Conservation (phyloP, 2,888 invertebrate species). For the Athripsodes cinereus region DNA sequence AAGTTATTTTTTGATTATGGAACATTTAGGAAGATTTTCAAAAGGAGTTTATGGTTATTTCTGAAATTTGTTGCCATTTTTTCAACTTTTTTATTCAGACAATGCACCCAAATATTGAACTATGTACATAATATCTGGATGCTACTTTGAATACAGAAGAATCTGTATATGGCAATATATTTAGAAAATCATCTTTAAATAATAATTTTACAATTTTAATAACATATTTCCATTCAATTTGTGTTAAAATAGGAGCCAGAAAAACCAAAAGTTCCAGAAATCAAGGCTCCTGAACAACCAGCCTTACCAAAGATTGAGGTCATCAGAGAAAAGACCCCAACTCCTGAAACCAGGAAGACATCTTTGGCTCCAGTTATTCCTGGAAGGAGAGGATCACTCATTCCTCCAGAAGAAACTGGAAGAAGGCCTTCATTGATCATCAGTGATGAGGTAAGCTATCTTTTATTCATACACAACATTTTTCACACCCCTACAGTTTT, state of each 20-base stretch:
- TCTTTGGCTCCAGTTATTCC: conserved; percentile 61
- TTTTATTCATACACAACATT: too few relatives aligned
- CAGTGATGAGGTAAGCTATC: conserved; percentile 79
- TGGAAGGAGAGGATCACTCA: conserved; percentile 70
- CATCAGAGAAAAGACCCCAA: conserved; percentile 70
- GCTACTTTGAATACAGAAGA: too few relatives aligned
- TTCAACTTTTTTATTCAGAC: too few relatives aligned
- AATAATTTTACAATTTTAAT: not conserved
- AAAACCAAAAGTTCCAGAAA: conserved; percentile 58
- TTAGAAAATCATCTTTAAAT: not conserved
- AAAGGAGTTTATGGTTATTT: too few relatives aligned
- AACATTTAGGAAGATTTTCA: too few relatives aligned
- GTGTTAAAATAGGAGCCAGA: conserved; percentile 28
- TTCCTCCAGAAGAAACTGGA: conserved; percentile 82
- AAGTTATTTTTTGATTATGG: too few relatives aligned
- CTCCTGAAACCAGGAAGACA: conserved; percentile 62
- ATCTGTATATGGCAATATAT: not conserved
- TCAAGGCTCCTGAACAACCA: conserved; percentile 54
- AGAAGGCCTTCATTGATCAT: conserved; percentile 86
- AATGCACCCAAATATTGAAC: too few relatives aligned
- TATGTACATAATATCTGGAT: too few relatives aligned
- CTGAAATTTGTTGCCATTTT: too few relatives aligned
- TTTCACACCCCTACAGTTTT: too few relatives aligned
- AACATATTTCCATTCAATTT: not conserved
- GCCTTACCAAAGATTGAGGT: conserved; percentile 84